Evolutionary conservation across 2,797 vertebrate genomes (phyloP).

Genomic region (Eupleurogrammus muticus): DNA sequence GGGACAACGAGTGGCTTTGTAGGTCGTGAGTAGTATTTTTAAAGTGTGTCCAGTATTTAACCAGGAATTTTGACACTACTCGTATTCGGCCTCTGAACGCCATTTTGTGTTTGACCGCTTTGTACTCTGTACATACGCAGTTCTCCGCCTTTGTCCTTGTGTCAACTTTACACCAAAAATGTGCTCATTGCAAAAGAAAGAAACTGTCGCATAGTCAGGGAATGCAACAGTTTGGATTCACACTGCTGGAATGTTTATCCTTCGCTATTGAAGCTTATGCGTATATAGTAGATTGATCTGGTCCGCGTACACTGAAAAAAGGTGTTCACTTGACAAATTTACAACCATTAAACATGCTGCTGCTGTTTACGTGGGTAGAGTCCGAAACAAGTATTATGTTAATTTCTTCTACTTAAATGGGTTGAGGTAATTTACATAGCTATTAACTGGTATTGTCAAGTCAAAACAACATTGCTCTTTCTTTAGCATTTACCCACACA

Average conservation of each 20-base stretch:
- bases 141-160: background rate
- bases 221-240: slow-evolving; percentile 9
- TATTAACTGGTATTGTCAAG: slow-evolving; percentile 58
- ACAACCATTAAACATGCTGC: slow-evolving; percentile 28
- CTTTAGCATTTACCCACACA: slow-evolving; percentile 13
- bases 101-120: background rate
- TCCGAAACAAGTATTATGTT: slow-evolving; percentile 44
- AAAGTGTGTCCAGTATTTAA: too few species aligned
- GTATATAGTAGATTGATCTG: slow-evolving; percentile 14
- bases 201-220: background rate
- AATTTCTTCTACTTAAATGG: slow-evolving; percentile 38
- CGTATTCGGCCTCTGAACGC: background rate
- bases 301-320: slow-evolving; percentile 21
- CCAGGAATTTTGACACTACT: background rate
- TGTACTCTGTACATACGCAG: background rate
- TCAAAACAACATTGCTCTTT: slow-evolving; percentile 43
- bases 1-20: too few species aligned
- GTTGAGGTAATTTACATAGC: slow-evolving; percentile 49
- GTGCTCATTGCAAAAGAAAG: slow-evolving; percentile 4
- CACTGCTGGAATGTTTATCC: background rate
- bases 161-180: background rate
- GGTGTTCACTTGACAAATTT: slow-evolving; percentile 37
- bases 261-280: slow-evolving; percentile 2
- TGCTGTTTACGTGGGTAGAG: slow-evolving; percentile 37
- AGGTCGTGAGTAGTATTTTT: too few species aligned